Evolutionary conservation across 1,140 invertebrate species (phyloP).

Genomic region (Hyphantria cunea): DNA sequence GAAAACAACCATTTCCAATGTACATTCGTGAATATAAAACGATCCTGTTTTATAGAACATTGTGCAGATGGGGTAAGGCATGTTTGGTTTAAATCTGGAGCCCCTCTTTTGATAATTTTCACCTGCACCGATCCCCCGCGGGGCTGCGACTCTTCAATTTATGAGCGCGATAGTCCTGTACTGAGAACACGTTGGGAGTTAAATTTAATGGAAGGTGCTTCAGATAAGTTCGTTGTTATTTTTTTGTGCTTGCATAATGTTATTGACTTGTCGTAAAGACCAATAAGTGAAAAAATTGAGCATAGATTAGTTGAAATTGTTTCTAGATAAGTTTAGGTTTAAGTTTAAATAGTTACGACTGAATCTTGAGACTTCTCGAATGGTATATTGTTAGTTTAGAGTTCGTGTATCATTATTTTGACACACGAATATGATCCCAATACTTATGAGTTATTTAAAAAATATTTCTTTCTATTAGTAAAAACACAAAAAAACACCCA

Average conservation of each 20-base stretch:
- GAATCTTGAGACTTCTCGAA: no score
- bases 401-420: no score
- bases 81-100: slow-evolving; percentile 74
- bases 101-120: slow-evolving; percentile 76
- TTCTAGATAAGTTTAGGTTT: no score
- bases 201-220: slow-evolving; percentile 39
- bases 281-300: no score
- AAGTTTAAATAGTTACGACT: no score
- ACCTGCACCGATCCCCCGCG: slow-evolving; percentile 55
- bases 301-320: no score
- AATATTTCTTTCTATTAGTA: no score
- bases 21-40: slow-evolving; percentile 26
- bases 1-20: slow-evolving; percentile 20
- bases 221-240: neutral
- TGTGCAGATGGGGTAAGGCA: slow-evolving; percentile 44
- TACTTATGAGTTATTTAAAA: no score
- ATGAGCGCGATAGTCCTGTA: slow-evolving; percentile 70
- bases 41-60: slow-evolving; percentile 25
- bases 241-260: neutral
- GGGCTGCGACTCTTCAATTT: slow-evolving; percentile 60
- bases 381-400: no score
- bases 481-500: no score
- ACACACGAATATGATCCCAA: no score
- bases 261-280: no score
- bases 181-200: slow-evolving; percentile 55